Conservation (phyloP, 2,888 invertebrate genomes). For the Phymatocera aterrima region DNA sequence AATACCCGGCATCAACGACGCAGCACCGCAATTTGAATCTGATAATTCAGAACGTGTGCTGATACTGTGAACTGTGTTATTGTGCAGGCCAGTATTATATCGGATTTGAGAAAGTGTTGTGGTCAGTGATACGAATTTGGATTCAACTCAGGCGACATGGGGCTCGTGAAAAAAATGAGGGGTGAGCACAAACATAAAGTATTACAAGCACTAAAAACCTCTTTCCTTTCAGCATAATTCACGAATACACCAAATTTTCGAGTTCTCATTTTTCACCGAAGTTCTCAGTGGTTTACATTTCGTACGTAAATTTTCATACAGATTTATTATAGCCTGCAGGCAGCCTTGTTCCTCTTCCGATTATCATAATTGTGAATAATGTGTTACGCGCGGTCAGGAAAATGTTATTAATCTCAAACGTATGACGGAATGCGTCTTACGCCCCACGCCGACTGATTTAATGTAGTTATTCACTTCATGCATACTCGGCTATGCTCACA, state of each 20-base stretch:
- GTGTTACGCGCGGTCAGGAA: no score
- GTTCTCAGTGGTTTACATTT: no score
- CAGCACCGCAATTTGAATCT: background rate
- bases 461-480: background rate
- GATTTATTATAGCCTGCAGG: no score
- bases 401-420: background rate
- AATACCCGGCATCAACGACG: background rate
- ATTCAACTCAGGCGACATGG: background rate
- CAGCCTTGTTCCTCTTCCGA: background rate
- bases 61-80: background rate
- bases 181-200: background rate
- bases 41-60: background rate
- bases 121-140: background rate
- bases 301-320: no score
- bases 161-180: constrained; percentile 7
- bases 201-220: constrained; percentile 14
- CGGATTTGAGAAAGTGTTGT: background rate
- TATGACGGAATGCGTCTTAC: background rate
- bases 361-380: background rate
- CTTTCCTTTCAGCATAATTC: background rate
- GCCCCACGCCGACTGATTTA: background rate
- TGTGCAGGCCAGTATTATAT: background rate
- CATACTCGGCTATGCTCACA: background rate
- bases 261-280: background rate
- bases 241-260: no score